Conservation (phyloP, 1,140 invertebrate genomes). For the Eueides isabella region DNA sequence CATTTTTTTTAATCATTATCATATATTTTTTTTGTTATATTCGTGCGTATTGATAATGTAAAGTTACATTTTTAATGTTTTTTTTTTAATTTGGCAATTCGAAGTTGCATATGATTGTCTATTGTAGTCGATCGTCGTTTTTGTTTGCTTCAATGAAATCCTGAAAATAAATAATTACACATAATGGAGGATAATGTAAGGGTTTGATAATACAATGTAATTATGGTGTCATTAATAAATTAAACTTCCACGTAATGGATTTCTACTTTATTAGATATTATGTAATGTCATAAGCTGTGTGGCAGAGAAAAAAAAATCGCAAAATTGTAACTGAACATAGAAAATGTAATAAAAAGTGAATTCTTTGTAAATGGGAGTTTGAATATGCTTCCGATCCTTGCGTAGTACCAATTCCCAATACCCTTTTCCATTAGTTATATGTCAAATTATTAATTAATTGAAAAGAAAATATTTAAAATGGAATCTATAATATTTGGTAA, state of each 20-base stretch:
- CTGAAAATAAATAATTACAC: slow-evolving; percentile 56
- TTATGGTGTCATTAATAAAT: slow-evolving; percentile 77
- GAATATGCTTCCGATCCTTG: neutral
- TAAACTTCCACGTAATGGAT: slow-evolving; percentile 75
- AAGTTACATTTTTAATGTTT: slow-evolving; percentile 54
- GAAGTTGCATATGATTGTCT: slow-evolving; percentile 58
- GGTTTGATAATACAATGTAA: slow-evolving; percentile 52
- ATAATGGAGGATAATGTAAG: slow-evolving; percentile 72
- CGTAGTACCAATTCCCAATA: neutral
- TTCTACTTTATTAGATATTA: slow-evolving; percentile 79
- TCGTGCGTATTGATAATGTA: slow-evolving; percentile 49
- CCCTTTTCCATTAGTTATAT: no score
- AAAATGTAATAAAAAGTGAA: slow-evolving; percentile 80
- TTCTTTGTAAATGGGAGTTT: slow-evolving; percentile 74
- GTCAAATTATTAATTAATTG: no score
- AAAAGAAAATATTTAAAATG: no score
- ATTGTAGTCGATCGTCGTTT: slow-evolving; percentile 62
- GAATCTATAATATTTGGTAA: no score
- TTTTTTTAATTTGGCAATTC: slow-evolving; percentile 53
- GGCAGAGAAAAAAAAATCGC: slow-evolving; percentile 77
- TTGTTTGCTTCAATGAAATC: slow-evolving; percentile 64
- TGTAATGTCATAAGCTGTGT: slow-evolving; percentile 73
- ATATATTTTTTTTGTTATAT: slow-evolving; percentile 50
- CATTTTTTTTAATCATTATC: slow-evolving; percentile 53
- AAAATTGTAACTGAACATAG: slow-evolving; percentile 79